Evolutionary conservation across 1,140 invertebrate species (phyloP), one percentile per base, ranked within the genome.

Genomic region (Platyscapa corneri): DNA sequence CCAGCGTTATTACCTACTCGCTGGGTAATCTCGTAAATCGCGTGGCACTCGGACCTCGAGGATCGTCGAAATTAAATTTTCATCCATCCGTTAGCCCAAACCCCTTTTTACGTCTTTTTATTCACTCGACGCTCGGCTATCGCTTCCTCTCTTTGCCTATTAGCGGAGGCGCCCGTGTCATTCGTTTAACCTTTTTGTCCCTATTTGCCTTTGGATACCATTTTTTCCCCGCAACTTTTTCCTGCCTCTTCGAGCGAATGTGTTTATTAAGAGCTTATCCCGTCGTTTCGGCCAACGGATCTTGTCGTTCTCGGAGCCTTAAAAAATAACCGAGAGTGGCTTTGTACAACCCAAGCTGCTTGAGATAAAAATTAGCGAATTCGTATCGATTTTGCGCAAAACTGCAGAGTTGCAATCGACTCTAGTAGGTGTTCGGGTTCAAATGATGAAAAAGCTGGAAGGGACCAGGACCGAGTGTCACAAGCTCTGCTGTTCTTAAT

Each of bases 61-160:
- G 85, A 88, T 88, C 82, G 86, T 85, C 77, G 86, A 88, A 90
- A 90, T 90, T 89, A 90, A 90, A 90, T 90, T 90, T 90, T 90
- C 87, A 90, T 88, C 84, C 78, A 84, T 67, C 84, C 86, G 81
- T 85, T 85, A 72, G 32, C 37, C 20, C 72, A 34, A 77, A 27
- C 56, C 30, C 27, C 46, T 78, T 74, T 53, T 80, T 76, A n/a
- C 32, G 37, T 37, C 77, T 86, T 85, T 74, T 85, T 72, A 53
- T 78, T 82, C 72, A 72, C 39, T 30, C 49, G 37, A 27, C 39
- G 37, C 23, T 8, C 49, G 8, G 65, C 23, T 64, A 65, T 34
- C 76, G 67, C 37, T 81, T 65, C 75, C 78, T 74, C 67, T 34
- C 32, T 46, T 30, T 60, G 14, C 56, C 10, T 75, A 67, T 67